Conservation (phyloP, 2,888 invertebrate species). For the Dynastes tityus region DNA sequence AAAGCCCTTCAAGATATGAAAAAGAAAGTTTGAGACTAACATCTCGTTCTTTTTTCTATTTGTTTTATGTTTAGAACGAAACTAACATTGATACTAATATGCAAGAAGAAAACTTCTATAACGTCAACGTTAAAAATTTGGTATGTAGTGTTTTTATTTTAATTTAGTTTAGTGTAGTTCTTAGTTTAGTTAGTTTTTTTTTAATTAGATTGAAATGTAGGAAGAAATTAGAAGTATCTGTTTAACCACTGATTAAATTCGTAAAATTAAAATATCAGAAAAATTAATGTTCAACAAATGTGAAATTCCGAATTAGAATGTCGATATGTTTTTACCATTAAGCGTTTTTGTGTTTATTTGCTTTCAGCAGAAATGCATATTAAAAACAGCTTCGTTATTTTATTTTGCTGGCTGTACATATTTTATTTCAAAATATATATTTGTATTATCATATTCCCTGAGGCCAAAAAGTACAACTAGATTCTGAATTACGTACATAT, state of each 20-base stretch:
- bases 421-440: too few relatives aligned
- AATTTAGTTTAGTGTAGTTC: conserved; percentile 43
- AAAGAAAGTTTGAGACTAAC: conserved; percentile 1
- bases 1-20: not conserved
- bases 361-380: too few relatives aligned
- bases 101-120: conserved; percentile 70
- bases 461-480: too few relatives aligned
- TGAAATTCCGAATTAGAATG: too few relatives aligned
- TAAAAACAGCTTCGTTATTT: too few relatives aligned
- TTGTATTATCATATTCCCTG: too few relatives aligned
- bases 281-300: too few relatives aligned
- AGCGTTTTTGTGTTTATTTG: too few relatives aligned
- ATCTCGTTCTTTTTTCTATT: conserved; percentile 45
- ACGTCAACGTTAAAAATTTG: conserved; percentile 78
- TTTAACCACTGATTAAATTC: not conserved
- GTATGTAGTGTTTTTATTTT: conserved; percentile 70
- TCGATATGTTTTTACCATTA: too few relatives aligned
- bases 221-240: not conserved
- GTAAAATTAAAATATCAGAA: too few relatives aligned
- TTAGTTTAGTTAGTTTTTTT: conserved; percentile 7
- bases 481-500: too few relatives aligned
- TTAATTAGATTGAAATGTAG: not conserved
- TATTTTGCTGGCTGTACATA: too few relatives aligned
- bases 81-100: conserved; percentile 59
- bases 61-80: conserved; percentile 60